Percentiles rank a stretch among this genome's conserved stretches.
phyloP scores from a whole-genome alignment of 2,797 vertebrate genomes.

The Austrolebias charrua region DNA sequence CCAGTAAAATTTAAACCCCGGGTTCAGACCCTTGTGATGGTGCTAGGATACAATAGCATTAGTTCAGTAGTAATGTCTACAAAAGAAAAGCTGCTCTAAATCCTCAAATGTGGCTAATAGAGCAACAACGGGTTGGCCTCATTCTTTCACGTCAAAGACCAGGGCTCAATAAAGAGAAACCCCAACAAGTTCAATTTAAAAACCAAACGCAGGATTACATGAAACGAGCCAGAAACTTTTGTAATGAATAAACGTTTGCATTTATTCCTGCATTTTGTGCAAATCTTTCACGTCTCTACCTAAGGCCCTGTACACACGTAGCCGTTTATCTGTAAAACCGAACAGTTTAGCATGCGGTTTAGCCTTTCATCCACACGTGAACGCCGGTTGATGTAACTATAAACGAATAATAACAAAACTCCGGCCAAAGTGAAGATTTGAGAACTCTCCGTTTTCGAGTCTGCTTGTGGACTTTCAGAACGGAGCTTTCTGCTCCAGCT shows the following conservation, averaged over 20 bases:
- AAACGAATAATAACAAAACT: too few species aligned
- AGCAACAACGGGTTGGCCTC: conserved; percentile 44
- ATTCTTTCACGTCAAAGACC: conserved; percentile 71
- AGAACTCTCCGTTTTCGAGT: too few species aligned
- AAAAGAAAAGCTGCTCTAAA: conserved; percentile 49
- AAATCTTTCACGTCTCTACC: conserved; percentile 6
- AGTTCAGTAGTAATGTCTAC: conserved; percentile 22
- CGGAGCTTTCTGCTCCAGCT: too few species aligned
- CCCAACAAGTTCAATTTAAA: conserved; percentile 6
- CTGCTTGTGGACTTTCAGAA: too few species aligned
- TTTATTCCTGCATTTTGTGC: neutral
- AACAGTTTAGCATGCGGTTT: too few species aligned
- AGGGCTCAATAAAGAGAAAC: conserved; percentile 39
- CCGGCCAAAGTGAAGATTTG: too few species aligned
- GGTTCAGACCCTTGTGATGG: conserved; percentile 19
- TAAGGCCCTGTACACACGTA: too few species aligned
- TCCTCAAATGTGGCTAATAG: conserved; percentile 38
- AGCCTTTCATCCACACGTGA: too few species aligned
- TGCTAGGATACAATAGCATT: conserved; percentile 17
- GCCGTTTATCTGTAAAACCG: too few species aligned
- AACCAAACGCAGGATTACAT: conserved; percentile 32
- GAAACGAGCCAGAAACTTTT: conserved; percentile 37
- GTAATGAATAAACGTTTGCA: conserved; percentile 31
- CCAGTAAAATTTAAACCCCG: conserved; percentile 7
- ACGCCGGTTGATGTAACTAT: too few species aligned